phyloP scores from a whole-genome alignment of 2,888 invertebrate species.

The Holacanthella duospinosa region DNA sequence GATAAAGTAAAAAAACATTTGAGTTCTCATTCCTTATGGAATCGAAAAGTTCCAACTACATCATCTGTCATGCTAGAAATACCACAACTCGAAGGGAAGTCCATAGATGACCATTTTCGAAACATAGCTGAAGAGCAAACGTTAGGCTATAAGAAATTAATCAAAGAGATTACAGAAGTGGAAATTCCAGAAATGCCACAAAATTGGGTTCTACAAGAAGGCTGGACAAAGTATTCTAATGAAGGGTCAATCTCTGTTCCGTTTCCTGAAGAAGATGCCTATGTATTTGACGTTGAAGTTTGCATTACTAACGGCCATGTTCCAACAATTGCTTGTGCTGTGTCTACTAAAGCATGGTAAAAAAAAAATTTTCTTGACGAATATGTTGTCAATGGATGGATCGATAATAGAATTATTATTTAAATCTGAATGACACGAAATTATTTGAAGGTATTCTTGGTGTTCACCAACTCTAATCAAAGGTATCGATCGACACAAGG shows the following conservation, averaged over 20 bases:
- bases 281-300: slow-evolving; percentile 91
- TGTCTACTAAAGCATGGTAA: slow-evolving; percentile 79
- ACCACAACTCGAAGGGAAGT: slow-evolving; percentile 62
- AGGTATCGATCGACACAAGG: slow-evolving; percentile 1
- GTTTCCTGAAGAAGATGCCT: slow-evolving; percentile 67
- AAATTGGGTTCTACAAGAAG: slow-evolving; percentile 53
- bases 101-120: slow-evolving; percentile 77
- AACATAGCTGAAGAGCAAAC: slow-evolving; percentile 66
- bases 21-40: slow-evolving; percentile 58
- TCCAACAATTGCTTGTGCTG: slow-evolving; percentile 86
- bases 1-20: slow-evolving; percentile 53
- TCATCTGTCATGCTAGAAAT: slow-evolving; percentile 62
- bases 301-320: slow-evolving; percentile 60
- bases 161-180: slow-evolving; percentile 49
- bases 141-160: slow-evolving; percentile 56
- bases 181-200: slow-evolving; percentile 56
- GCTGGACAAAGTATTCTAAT: slow-evolving; percentile 70
- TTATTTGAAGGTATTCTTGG: slow-evolving; percentile 31
- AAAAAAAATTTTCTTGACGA: neutral
- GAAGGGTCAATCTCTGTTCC: slow-evolving; percentile 50
- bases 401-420: too few species aligned
- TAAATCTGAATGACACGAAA: too few species aligned
- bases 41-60: slow-evolving; percentile 47
- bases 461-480: slow-evolving; percentile 18
- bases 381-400: neutral